Conservation (phyloP, 2,888 invertebrate genomes). For the Tuta absoluta region DNA sequence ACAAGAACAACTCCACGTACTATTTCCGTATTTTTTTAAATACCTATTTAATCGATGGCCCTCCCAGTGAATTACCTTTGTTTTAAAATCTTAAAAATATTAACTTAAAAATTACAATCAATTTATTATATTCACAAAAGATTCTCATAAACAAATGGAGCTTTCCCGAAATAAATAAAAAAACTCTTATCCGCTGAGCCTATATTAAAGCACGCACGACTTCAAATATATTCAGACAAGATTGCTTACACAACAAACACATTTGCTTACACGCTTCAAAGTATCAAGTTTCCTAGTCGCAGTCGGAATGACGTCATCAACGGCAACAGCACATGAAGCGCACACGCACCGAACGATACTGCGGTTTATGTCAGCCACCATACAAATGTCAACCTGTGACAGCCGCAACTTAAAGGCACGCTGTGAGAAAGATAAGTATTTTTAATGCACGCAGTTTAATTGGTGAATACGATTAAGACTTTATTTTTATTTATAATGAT, state of each 20-base stretch:
- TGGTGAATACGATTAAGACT: no score
- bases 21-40: no score
- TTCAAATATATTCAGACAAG: not conserved
- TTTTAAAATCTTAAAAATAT: no score
- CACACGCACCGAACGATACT: not conserved
- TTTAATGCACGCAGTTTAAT: no score
- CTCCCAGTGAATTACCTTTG: no score
- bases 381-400: no score
- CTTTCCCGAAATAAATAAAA: not conserved
- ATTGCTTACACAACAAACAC: conserved; percentile 12
- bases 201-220: conserved; percentile 8
- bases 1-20: no score
- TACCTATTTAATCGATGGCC: no score
- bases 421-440: no score
- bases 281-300: not conserved
- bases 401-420: no score
- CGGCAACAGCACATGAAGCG: conserved; percentile 13
- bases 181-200: not conserved
- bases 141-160: not conserved
- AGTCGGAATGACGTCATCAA: conserved; percentile 3
- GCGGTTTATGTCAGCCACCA: no score
- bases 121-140: not conserved
- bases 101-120: not conserved
- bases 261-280: conserved; percentile 5
- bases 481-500: no score